Conservation (phyloP, 2,888 invertebrate species). For the Rhagium mordax region DNA sequence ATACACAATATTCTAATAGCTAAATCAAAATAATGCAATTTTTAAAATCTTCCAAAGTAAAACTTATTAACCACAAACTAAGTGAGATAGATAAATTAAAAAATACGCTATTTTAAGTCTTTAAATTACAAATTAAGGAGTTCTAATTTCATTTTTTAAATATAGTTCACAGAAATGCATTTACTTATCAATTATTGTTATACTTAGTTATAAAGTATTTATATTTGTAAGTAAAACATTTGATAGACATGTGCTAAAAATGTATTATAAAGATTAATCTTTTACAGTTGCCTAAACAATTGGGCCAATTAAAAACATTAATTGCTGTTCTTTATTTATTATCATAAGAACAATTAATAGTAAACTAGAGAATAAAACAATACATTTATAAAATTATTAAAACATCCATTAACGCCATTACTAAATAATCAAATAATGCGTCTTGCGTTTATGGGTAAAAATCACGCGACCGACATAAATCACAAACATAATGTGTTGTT, state of each 20-base stretch:
- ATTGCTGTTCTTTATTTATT: not conserved
- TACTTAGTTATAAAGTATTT: too few species aligned
- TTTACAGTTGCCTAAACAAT: not conserved
- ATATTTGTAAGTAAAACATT: too few species aligned
- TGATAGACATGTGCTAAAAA: not conserved
- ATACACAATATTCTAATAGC: too few species aligned
- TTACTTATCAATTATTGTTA: too few species aligned
- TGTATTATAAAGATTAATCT: not conserved
- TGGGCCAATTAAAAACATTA: not conserved
- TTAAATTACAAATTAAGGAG: too few species aligned
- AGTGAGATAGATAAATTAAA: too few species aligned
- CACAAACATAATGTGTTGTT: slow-evolving; percentile 26
- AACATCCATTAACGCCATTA: slow-evolving; percentile 27
- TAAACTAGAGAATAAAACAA: not conserved
- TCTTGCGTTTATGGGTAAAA: slow-evolving; percentile 18
- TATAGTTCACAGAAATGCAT: too few species aligned
- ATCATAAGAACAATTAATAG: not conserved
- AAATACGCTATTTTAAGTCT: too few species aligned
- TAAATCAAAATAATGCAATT: too few species aligned
- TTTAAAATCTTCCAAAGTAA: too few species aligned
- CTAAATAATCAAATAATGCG: slow-evolving; percentile 14
- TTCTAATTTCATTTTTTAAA: too few species aligned
- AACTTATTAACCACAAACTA: too few species aligned
- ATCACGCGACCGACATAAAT: slow-evolving; percentile 26
- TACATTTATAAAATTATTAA: slow-evolving; percentile 17